Base-by-base conservation (phyloP, 2,113 vertebrate species). In the Centrocercus urophasianus region DNA sequence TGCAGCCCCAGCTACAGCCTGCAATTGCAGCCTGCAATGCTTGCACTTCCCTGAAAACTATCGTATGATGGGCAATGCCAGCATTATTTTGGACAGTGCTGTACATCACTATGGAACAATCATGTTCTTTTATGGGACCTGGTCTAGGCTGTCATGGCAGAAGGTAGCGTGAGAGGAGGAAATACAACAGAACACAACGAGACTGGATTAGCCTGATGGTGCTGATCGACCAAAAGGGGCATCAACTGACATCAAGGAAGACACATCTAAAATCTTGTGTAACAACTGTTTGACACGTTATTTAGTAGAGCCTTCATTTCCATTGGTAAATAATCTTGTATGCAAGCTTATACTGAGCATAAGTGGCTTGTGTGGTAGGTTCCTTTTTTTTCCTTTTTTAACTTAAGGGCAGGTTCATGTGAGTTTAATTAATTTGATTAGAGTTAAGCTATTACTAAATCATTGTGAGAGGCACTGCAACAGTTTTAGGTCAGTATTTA, bases 1-100 rank as follows among this genome's bases (percentile, higher is more conserved):
- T 0, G 6, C 17, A 80, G 25, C 8, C 18, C 18, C 28, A 22
- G 9, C 1, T n/a, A 24, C 6, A 2, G 30, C 21, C 16, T 21
- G 38, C 11, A 14, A 50, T 5, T n/a, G 28, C 6, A 2, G 30
- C 21, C 16, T 21, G 38, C 11, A 14, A 50, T 5, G 43, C 40
- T 12, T 36, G 20, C 38, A 14, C 34, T 43, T 54, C 67, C 71
- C 63, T 88, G 48, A 76, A 56, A 86, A 42, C 11, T 18, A 14
- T 8, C 13, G 12, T 4, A 32, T 4, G 13, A 75, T 3, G 4
- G 56, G 19, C 2, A 4, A 66, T 3, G 3, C 64, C 19, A 1
- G 4, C 64, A 20, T 50, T 79, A 28, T 6, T 7, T 16, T 47
- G 43, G 15, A 56, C 43, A 69, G 48, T n/a, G 38, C 60, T 34